Evolutionary conservation across 2,888 invertebrate species (phyloP).

Genomic region (Limulus polyphemus): DNA sequence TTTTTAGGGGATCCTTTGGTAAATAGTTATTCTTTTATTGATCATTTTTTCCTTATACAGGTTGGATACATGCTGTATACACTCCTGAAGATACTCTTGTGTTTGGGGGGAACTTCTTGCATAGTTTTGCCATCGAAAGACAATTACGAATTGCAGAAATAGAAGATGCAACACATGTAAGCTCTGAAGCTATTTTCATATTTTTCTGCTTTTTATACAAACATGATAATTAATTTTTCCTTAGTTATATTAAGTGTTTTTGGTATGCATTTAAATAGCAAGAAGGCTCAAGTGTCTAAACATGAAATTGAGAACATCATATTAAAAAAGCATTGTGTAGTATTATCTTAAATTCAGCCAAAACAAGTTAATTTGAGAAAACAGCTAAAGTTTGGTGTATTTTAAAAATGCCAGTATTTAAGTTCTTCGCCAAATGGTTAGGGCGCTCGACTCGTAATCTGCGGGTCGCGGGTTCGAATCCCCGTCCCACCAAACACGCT

Average conservation of each 20-base stretch:
- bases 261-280: too few species aligned
- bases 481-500: too few species aligned
- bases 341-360: too few species aligned
- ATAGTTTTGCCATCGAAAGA: constrained; percentile 88
- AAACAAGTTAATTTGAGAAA: too few species aligned
- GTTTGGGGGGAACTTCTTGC: constrained; percentile 95
- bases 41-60: constrained; percentile 30
- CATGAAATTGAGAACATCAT: too few species aligned
- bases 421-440: too few species aligned
- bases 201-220: background rate
- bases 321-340: too few species aligned
- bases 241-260: background rate
- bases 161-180: constrained; percentile 81
- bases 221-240: background rate
- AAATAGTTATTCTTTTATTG: background rate
- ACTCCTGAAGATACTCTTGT: constrained; percentile 92
- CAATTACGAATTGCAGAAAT: constrained; percentile 91
- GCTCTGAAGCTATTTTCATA: constrained; percentile 20
- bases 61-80: constrained; percentile 98
- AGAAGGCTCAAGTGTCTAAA: too few species aligned
- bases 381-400: too few species aligned
- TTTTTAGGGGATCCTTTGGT: constrained; percentile 1
- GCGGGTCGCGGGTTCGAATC: too few species aligned
- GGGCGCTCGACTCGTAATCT: too few species aligned
- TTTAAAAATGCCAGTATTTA: too few species aligned